Percentiles rank a stretch among this genome's conserved stretches.
These are phyloP conservation scores for Gadopsis marmoratus DNA, from an alignment of 2,797 vertebrate genomes.

Conservation along the genomic window DNA sequence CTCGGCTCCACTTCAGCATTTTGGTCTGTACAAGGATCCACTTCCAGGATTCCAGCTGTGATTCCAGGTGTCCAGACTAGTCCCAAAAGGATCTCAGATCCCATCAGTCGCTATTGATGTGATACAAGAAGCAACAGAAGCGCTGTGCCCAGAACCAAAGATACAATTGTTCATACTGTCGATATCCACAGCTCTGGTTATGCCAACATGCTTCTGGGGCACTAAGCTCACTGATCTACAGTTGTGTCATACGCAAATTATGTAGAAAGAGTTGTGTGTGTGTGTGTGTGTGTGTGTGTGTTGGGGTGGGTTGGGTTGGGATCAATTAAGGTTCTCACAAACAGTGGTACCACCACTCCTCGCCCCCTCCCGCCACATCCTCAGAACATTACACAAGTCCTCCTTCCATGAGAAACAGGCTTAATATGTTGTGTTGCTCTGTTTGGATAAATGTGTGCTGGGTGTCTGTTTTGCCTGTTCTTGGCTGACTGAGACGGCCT, in stretches of 20 bases:
- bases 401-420: slow-evolving; percentile 37
- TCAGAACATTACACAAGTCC: slow-evolving; percentile 19
- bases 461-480: slow-evolving; percentile 24
- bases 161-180: slow-evolving; percentile 38
- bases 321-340: slow-evolving; percentile 73
- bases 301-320: slow-evolving; percentile 25
- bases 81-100: slow-evolving; percentile 57
- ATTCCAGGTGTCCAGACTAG: slow-evolving; percentile 63
- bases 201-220: slow-evolving; percentile 51
- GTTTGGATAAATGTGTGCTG: slow-evolving; percentile 24
- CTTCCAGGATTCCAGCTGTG: slow-evolving; percentile 60
- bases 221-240: slow-evolving; percentile 71
- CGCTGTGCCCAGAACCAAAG: slow-evolving; percentile 42
- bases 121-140: slow-evolving; percentile 46
- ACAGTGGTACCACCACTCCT: slow-evolving; percentile 39
- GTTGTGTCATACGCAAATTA: slow-evolving; percentile 75
- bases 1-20: slow-evolving; percentile 54
- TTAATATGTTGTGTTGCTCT: slow-evolving; percentile 34
- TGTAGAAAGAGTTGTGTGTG: slow-evolving; percentile 44
- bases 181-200: slow-evolving; percentile 26
- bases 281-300: slow-evolving; percentile 44
- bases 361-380: slow-evolving; percentile 14
- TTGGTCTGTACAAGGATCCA: slow-evolving; percentile 72
- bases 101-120: slow-evolving; percentile 38
- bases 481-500: slow-evolving; percentile 21